Evolutionary conservation across 2,888 invertebrate genomes (phyloP).

Genomic region (Orthosia incerta): DNA sequence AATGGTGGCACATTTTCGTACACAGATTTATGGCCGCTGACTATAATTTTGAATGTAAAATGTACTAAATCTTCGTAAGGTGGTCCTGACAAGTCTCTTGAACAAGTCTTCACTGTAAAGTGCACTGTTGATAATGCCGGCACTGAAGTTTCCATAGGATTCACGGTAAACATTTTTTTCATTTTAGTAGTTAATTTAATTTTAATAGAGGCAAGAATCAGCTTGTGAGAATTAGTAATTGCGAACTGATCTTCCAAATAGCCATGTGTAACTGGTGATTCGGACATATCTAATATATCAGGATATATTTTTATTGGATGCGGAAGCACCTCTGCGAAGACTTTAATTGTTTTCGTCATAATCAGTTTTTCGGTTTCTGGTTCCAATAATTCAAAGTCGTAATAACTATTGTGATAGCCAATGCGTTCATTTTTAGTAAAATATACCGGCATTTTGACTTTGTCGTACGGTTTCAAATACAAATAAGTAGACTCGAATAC

Average conservation of each 20-base stretch:
- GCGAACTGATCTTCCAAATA: conserved; percentile 76
- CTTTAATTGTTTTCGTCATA: conserved; percentile 73
- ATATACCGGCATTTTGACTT: conserved; percentile 71
- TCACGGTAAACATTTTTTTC: conserved; percentile 78
- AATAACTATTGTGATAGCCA: conserved; percentile 82
- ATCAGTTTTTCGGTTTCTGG: conserved; percentile 68
- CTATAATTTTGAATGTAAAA: conserved; percentile 82
- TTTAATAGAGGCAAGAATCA: conserved; percentile 75
- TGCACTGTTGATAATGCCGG: conserved; percentile 65
- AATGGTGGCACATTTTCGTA: conserved; percentile 79
- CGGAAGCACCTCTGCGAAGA: conserved; percentile 81
- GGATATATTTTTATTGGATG: conserved; percentile 81
- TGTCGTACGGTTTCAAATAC: conserved; percentile 70
- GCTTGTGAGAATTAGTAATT: conserved; percentile 77
- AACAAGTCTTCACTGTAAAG: conserved; percentile 77
- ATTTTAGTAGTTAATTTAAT: conserved; percentile 81
- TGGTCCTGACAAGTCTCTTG: conserved; percentile 62
- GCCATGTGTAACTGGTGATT: conserved; percentile 76
- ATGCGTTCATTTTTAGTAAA: conserved; percentile 79
- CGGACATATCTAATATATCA: conserved; percentile 80
- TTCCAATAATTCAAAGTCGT: conserved; percentile 77
- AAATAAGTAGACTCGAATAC: conserved; percentile 77
- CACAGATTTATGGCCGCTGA: conserved; percentile 73
- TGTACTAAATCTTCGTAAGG: conserved; percentile 74
- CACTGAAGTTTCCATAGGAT: conserved; percentile 76